Percentiles rank a stretch among this genome's conserved stretches.
These are phyloP conservation scores for Girardinichthys multiradiatus DNA, from an alignment of 2,113 vertebrate genomes.

Conservation along the genomic window DNA sequence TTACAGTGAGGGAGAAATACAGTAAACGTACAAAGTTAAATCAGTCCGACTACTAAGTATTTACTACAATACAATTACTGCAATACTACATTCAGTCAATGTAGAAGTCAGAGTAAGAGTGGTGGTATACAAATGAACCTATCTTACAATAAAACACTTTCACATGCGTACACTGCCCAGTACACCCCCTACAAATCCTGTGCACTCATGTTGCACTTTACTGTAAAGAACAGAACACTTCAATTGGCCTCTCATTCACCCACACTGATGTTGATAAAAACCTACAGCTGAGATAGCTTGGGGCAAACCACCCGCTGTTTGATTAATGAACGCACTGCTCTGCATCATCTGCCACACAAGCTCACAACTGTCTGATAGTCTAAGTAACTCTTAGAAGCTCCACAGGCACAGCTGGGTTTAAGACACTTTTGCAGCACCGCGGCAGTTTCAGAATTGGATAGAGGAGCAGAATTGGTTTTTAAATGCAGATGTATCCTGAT, in stretches of 20 bases:
- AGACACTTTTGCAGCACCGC: neutral
- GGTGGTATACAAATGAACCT: neutral
- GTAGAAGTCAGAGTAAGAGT: neutral
- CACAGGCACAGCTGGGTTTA: slow-evolving; percentile 2
- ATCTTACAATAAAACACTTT: neutral
- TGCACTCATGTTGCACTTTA: neutral
- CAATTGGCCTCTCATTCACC: neutral
- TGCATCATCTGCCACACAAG: neutral
- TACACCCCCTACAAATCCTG: neutral
- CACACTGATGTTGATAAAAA: slow-evolving; percentile 12
- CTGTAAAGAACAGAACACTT: neutral
- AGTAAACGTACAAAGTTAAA: neutral
- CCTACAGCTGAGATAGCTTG: neutral
- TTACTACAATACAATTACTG: neutral
- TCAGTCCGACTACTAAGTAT: neutral
- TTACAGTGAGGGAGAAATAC: too few relatives aligned
- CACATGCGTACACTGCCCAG: neutral
- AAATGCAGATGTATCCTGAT: slow-evolving; percentile 15
- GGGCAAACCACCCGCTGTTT: neutral
- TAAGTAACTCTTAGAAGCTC: slow-evolving; percentile 7
- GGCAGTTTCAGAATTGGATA: neutral
- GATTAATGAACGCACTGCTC: slow-evolving; percentile 3
- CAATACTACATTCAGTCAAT: too few relatives aligned
- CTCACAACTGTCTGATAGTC: slow-evolving; percentile 1
- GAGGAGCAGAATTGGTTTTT: slow-evolving; percentile 5